Conservation (phyloP, 2,888 invertebrate species). For the Nineta flava region DNA sequence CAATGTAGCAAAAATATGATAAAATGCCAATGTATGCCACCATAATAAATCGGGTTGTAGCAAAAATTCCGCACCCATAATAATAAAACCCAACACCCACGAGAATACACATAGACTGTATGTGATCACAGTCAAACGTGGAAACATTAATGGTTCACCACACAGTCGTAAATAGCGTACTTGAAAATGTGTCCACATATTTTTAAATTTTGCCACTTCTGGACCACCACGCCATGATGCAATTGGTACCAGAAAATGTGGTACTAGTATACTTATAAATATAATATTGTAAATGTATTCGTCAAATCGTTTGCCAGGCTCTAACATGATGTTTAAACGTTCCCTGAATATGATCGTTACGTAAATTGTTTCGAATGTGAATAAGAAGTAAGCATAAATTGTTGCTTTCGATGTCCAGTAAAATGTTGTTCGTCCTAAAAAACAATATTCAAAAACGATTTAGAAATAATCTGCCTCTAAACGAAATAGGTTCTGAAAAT, state of each 20-base stretch:
- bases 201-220: conserved; percentile 58
- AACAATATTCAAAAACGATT: background rate
- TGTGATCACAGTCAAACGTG: conserved; percentile 42
- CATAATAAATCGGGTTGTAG: conserved; percentile 53
- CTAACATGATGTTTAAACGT: conserved; percentile 22
- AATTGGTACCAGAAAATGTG: conserved; percentile 49
- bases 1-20: conserved; percentile 57
- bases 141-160: conserved; percentile 47
- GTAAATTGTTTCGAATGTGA: conserved; percentile 38
- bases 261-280: conserved; percentile 52
- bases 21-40: conserved; percentile 59
- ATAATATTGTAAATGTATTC: conserved; percentile 61
- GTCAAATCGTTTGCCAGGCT: conserved; percentile 47
- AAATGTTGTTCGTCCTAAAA: conserved; percentile 31
- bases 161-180: conserved; percentile 35
- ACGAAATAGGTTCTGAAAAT: background rate
- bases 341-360: conserved; percentile 26
- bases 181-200: conserved; percentile 67
- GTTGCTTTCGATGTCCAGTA: conserved; percentile 51
- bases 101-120: conserved; percentile 49
- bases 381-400: conserved; percentile 49
- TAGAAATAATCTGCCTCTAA: no score
- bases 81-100: conserved; percentile 45
- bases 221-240: conserved; percentile 56
- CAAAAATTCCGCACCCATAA: conserved; percentile 53